Base-by-base conservation (phyloP, 2,797 vertebrate genomes). In the Pseudochromis fuscus region DNA sequence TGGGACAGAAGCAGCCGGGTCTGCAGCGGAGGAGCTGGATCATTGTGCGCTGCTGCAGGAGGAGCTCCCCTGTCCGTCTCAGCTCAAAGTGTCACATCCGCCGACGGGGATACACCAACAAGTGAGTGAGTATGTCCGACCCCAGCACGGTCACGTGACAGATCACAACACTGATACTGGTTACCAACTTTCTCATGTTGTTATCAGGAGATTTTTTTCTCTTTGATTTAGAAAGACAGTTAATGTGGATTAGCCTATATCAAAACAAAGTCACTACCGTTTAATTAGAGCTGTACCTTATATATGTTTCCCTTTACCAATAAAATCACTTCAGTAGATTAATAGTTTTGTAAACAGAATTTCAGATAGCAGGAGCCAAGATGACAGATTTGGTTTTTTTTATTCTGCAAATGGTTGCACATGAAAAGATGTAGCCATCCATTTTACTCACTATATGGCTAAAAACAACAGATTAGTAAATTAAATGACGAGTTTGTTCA, bases 21-120 rank as follows among this genome's bases (percentile, higher is more conserved):
- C 28, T 45, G 48, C 12, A 21, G 70, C 31, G 38, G 75, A 74
- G 42, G 56, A 75, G 48, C 3, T 72, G 82, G 58, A 74, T 68
- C 91, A 87, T 85, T n/a, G 83, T 62, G 74, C 57, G 72, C 70
- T 15, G 44, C 76, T 38, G 77, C 40, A 60, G 81, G 71, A 77
- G 72, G 67, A 23, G 63, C 16, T 69, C 66, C 58, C 38, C 69
- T 6, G 76, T 37, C 65, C 30, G 77, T 24, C 40, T 50, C 75
- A 21, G 50, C 57, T 30, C 74, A 50, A 48, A 27, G 19, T 27
- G 72, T 58, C 71, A 74, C 83, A 77, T 88, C 86, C 87, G 83
- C 82, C 10, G 19, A 49, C n/a, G 10, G 35, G 30, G 48, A 55
- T 7, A 35, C 5, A 2, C 63, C 28, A n/a, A n/a, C n/a, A n/a